Base-by-base conservation (phyloP, 2,888 invertebrate species). In the Yponomeuta cagnagella region DNA sequence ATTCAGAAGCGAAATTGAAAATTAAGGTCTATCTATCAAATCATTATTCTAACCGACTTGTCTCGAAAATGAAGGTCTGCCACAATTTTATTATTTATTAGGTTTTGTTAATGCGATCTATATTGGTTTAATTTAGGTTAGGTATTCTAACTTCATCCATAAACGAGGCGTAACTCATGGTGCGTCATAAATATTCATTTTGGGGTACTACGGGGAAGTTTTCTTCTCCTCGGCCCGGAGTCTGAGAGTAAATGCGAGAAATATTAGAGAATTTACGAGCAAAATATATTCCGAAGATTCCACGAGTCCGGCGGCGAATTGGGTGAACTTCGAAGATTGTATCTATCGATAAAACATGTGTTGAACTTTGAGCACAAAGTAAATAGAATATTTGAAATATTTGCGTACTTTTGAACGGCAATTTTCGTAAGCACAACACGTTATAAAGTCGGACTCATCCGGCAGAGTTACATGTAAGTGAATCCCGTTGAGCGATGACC, bases 161-260 rank as follows among this genome's bases (percentile, higher is more conserved):
- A 90, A 90, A 90, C 86, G 89, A 86, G 83, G 85, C 84, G 86
- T 89, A 87, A 88, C 85, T 84, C 84, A 85, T 81, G 85, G 86
- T 83, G 82, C 81, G 86, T 87, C 87, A 90, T 91, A 90, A 91
- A 91, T 91, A 91, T 90, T 91, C 89, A 91, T 90, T 90, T 89
- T 88, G 82, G 82, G 83, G 81, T 86, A 85, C 83, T 82, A 82
- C 83, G 87, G 84, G 81, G 84, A 90, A 90, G 88, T 90, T 90
- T 85, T 84, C 83, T 86, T 83, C 84, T 84, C 81, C 81, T 78
- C 77, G 77, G 80, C 81, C 23, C 68, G 83, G 33, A 85, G 82
- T 83, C 81, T 23, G 48, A 83, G 58, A 86, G 83, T 83, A 86
- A 82, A 83, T 81, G 83, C 79, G 83, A 80, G 88, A 84, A 74